phyloP scores from a whole-genome alignment of 2,113 vertebrate species.

The Microcebus lehilahytsara region DNA sequence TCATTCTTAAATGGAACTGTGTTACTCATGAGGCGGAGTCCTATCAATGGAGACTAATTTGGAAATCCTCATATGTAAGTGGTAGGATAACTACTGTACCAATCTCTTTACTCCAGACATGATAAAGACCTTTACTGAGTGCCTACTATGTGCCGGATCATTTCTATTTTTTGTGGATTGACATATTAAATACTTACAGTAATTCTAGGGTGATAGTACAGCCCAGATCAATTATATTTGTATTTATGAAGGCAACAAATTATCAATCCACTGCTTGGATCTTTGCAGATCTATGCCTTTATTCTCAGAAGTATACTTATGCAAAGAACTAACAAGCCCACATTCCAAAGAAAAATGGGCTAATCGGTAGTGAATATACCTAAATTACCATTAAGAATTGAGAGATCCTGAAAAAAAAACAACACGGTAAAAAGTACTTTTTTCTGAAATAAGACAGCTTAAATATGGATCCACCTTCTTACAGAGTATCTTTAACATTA shows the following conservation, averaged over 20 bases:
- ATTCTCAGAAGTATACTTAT: background rate
- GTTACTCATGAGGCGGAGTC: background rate
- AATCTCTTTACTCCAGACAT: background rate
- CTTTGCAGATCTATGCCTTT: background rate
- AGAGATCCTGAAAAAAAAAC: background rate
- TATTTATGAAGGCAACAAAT: background rate
- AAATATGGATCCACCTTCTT: background rate
- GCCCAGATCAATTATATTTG: background rate
- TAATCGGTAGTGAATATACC: background rate
- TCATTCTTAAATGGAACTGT: background rate
- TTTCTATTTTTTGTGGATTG: background rate
- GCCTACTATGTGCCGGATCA: fast-evolving
- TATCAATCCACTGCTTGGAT: background rate
- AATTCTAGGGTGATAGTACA: background rate
- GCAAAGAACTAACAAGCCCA: background rate
- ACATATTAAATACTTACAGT: background rate
- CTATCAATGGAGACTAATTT: background rate
- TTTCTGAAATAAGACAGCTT: background rate
- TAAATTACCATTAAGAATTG: background rate
- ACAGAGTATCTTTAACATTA: background rate
- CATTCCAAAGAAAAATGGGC: background rate
- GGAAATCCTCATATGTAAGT: background rate
- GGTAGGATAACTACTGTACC: too few relatives aligned
- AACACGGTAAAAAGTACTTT: background rate
- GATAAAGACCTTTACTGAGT: background rate